Evolutionary conservation across 2,113 vertebrate species (phyloP).

Genomic region (Colius striatus): DNA sequence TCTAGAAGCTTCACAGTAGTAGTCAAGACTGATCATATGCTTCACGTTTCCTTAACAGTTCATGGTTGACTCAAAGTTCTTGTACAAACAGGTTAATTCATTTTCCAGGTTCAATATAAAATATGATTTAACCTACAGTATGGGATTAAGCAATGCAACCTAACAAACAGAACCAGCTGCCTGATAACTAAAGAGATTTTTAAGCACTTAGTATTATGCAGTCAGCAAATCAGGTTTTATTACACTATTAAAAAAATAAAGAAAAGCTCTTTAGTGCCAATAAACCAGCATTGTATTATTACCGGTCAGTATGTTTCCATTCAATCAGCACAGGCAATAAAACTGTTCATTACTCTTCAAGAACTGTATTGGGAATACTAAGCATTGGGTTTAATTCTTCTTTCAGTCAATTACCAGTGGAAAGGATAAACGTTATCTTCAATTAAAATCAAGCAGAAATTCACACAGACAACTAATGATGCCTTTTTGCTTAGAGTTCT

Average conservation of each 20-base stretch:
- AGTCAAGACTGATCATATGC: background rate
- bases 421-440: background rate
- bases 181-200: background rate
- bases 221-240: slow-evolving; percentile 22
- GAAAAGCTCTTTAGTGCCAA: background rate
- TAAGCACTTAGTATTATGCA: background rate
- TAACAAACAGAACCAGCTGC: background rate
- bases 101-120: background rate
- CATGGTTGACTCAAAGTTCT: background rate
- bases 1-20: background rate
- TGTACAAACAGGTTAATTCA: background rate
- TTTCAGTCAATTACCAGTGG: background rate
- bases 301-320: background rate
- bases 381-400: background rate
- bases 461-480: background rate
- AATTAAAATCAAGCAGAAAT: slow-evolving; percentile 1
- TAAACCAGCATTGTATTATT: background rate
- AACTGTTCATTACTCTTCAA: slow-evolving; percentile 13
- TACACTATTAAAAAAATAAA: background rate
- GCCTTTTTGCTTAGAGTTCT: background rate
- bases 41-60: background rate
- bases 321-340: background rate
- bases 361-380: background rate
- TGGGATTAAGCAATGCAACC: background rate
- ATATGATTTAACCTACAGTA: background rate